phyloP scores from a whole-genome alignment of 2,888 invertebrate genomes.

The Corbicula japonica region DNA sequence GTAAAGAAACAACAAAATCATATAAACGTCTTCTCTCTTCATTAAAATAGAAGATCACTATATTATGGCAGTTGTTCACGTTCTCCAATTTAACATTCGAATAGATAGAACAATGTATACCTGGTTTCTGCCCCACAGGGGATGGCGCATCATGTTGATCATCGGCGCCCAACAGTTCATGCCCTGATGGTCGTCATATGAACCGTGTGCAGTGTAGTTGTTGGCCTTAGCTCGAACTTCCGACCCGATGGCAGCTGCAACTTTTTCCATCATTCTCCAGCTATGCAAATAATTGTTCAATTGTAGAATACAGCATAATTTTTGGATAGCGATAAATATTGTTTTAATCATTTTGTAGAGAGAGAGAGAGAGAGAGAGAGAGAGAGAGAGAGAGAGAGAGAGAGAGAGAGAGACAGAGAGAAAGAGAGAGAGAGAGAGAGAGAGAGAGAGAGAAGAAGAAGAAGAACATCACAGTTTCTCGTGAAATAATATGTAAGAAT shows the following conservation, averaged over 20 bases:
- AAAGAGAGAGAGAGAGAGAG: slow-evolving; percentile 6
- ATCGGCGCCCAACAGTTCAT: slow-evolving; percentile 84
- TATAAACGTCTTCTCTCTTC: no score
- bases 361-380: background rate
- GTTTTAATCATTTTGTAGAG: no score
- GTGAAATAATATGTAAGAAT: no score
- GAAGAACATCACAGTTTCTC: no score
- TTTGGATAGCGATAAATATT: no score
- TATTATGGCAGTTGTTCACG: no score
- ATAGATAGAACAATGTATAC: no score
- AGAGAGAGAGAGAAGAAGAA: background rate
- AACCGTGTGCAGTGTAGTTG: slow-evolving; percentile 58
- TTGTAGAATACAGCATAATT: no score
- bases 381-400: background rate
- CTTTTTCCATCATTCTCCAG: slow-evolving; percentile 64
- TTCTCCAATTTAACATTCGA: no score
- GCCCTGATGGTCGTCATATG: slow-evolving; percentile 76
- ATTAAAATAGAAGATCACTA: no score
- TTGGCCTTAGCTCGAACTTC: slow-evolving; percentile 75
- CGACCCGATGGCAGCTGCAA: slow-evolving; percentile 69
- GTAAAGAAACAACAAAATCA: no score
- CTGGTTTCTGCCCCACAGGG: slow-evolving; percentile 85
- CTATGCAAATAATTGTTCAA: slow-evolving; percentile 48
- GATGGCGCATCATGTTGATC: slow-evolving; percentile 85
- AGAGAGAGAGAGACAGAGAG: no score